These are phyloP conservation scores for Drosophila longiperda DNA, from an alignment of 2,888 invertebrate species.

Conservation along the genomic window DNA sequence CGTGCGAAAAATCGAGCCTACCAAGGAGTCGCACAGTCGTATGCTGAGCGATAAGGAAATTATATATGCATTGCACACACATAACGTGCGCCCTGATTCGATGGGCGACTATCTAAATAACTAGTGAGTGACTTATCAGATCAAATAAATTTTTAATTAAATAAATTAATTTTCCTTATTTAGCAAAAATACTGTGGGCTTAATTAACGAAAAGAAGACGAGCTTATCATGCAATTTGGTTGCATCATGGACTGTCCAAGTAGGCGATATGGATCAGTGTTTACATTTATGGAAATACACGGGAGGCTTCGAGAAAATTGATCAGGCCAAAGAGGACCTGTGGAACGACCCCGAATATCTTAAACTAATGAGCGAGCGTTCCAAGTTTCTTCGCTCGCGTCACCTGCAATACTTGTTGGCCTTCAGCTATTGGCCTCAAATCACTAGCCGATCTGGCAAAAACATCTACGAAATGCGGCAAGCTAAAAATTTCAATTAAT, in stretches of 20 bases:
- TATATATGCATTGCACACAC: conserved; percentile 97
- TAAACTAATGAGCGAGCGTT: conserved; percentile 90
- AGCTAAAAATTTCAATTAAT: neutral
- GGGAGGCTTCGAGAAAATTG: conserved; percentile 95
- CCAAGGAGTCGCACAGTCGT: conserved; percentile 97
- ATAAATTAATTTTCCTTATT: neutral
- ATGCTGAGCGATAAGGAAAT: conserved; percentile 98
- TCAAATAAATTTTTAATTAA: conserved; percentile 1
- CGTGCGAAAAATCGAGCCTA: conserved; percentile 96
- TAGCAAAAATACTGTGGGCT: conserved; percentile 91
- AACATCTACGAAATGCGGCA: conserved; percentile 97
- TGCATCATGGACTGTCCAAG: conserved; percentile 96
- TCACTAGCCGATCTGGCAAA: conserved; percentile 88
- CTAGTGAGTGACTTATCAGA: conserved; percentile 89
- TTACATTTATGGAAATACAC: conserved; percentile 98
- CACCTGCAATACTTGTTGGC: conserved; percentile 96
- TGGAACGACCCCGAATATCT: conserved; percentile 89
- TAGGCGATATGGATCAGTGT: conserved; percentile 98
- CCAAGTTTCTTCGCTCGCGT: conserved; percentile 92
- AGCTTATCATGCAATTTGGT: conserved; percentile 93
- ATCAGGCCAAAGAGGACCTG: conserved; percentile 90
- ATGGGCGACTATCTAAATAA: conserved; percentile 94
- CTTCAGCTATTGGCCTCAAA: conserved; percentile 98
- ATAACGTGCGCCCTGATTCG: conserved; percentile 96
- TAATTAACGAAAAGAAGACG: conserved; percentile 90